Evolutionary conservation across 2,113 vertebrate species (phyloP).

Genomic region (Callipepla squamata): DNA sequence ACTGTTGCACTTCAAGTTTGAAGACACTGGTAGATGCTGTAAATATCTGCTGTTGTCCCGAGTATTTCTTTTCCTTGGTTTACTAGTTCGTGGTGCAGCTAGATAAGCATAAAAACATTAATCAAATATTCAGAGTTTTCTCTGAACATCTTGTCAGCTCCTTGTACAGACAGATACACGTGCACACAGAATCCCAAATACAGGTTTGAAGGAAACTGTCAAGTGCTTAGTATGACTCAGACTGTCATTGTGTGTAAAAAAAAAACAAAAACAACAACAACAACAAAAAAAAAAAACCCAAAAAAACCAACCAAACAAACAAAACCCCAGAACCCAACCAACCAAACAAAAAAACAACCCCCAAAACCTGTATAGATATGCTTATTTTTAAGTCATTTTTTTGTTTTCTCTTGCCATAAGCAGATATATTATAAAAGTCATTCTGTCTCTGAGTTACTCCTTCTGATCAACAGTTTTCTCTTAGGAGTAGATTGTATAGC

Average conservation of each 20-base stretch:
- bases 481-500: not conserved
- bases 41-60: not conserved
- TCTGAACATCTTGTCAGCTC: not conserved
- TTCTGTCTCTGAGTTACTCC: not conserved
- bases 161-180: not conserved
- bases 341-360: not conserved
- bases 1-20: not conserved
- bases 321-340: not conserved
- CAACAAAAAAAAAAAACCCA: not conserved
- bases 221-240: not conserved
- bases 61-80: not conserved
- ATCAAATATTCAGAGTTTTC: not conserved
- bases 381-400: not conserved
- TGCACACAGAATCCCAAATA: not conserved
- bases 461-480: not conserved
- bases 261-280: not conserved
- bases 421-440: not conserved
- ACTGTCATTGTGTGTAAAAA: not conserved
- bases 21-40: not conserved
- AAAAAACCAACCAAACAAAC: not conserved
- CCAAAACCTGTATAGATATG: not conserved
- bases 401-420: not conserved
- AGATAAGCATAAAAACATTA: not conserved
- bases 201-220: not conserved
- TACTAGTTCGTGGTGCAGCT: not conserved